A percentile compares a stretch with the other conserved stretches of the same genome.
Conservation (phyloP, 2,113 vertebrate genomes). For the Ovis canadensis region DNA sequence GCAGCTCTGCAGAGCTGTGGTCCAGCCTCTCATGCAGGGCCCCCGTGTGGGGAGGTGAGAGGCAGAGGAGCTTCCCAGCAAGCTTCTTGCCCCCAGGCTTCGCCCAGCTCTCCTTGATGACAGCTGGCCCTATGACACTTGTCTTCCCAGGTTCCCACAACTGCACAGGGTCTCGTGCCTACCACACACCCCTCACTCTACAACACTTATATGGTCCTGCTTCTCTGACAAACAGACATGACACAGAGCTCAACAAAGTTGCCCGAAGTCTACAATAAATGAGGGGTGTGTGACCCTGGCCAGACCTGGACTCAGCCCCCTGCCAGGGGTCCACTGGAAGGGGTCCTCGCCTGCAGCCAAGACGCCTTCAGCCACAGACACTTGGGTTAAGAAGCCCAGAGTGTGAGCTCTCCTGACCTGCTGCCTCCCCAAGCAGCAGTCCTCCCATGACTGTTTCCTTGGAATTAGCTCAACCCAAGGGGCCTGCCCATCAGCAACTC, state of each 20-base stretch:
- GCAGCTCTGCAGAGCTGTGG: background rate
- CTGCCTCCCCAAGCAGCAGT: accelerated
- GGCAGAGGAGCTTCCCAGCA: background rate
- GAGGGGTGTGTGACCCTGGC: background rate
- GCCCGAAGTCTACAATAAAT: accelerated
- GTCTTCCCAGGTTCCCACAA: accelerated
- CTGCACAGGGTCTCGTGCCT: accelerated
- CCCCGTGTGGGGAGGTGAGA: background rate
- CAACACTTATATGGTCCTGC: background rate
- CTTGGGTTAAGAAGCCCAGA: background rate
- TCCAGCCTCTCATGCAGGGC: background rate
- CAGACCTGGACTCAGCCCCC: background rate
- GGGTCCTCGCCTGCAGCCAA: accelerated
- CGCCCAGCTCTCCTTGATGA: accelerated
- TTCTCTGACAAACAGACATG: background rate
- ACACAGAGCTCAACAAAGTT: accelerated
- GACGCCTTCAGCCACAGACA: accelerated
- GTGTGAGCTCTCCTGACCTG: accelerated
- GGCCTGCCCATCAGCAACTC: accelerated
- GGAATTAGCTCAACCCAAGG: background rate
- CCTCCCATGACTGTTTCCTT: background rate
- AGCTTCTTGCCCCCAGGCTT: background rate
- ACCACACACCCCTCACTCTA: too few relatives aligned
- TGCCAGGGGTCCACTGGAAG: background rate
- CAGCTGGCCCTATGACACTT: background rate